These are phyloP conservation scores for Sigmodon hispidus DNA, from an alignment of 2,113 vertebrate genomes.

Conservation along the genomic window DNA sequence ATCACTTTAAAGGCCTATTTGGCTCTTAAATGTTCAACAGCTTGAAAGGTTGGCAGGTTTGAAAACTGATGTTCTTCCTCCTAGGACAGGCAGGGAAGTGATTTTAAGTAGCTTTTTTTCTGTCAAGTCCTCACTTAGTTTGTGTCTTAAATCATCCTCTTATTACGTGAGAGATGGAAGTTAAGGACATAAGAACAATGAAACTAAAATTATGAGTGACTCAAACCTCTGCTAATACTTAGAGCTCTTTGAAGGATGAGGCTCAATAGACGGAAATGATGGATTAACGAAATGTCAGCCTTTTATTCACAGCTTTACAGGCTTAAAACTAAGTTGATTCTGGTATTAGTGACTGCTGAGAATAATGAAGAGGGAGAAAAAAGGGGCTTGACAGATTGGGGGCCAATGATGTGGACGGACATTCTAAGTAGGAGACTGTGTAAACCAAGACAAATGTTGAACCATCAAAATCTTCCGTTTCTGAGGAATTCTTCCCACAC, in stretches of 20 bases:
- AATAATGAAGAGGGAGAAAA: neutral
- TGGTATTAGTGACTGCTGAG: neutral
- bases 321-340: neutral
- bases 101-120: slow-evolving; percentile 4
- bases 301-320: neutral
- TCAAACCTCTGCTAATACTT: slow-evolving; percentile 36
- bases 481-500: neutral
- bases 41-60: slow-evolving; percentile 48
- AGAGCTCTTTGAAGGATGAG: slow-evolving; percentile 42
- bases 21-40: slow-evolving; percentile 36
- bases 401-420: neutral
- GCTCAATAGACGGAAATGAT: neutral
- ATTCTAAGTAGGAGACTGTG: neutral
- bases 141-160: slow-evolving; percentile 41
- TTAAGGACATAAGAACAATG: slow-evolving; percentile 38
- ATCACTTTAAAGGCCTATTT: slow-evolving; percentile 38
- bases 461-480: neutral
- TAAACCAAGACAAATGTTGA: neutral
- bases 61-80: slow-evolving; percentile 52
- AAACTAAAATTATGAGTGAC: neutral
- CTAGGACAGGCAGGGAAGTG: slow-evolving; percentile 3
- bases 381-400: neutral
- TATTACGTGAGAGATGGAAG: slow-evolving; percentile 1
- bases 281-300: neutral
- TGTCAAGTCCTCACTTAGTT: slow-evolving; percentile 16